Conservation (phyloP, 1,140 invertebrate species). For the Trissolcus basalis region DNA sequence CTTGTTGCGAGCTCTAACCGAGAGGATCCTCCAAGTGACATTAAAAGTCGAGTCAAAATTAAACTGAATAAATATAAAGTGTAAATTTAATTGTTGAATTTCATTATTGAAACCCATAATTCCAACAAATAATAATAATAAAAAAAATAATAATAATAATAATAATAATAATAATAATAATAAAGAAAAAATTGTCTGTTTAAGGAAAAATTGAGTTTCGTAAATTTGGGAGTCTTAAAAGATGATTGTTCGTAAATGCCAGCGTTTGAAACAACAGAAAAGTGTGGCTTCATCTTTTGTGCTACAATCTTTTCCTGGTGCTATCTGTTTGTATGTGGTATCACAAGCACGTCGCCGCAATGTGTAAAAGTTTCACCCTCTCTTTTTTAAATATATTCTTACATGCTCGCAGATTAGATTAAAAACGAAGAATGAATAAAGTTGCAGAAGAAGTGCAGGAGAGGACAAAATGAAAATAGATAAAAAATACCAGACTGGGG, state of each 20-base stretch:
- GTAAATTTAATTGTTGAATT: background rate
- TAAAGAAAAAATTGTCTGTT: no score
- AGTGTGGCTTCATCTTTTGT: constrained; percentile 33
- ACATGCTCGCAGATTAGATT: constrained; percentile 75
- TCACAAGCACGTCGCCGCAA: constrained; percentile 64
- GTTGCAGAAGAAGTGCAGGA: constrained; percentile 35
- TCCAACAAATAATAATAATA: no score
- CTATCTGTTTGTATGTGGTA: constrained; percentile 55
- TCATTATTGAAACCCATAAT: background rate
- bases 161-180: no score
- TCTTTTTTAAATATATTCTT: constrained; percentile 75
- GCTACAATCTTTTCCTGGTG: constrained; percentile 40
- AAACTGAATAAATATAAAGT: background rate
- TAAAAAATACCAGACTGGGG: no score
- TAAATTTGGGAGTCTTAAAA: no score
- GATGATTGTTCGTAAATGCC: no score
- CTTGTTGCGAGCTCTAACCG: no score
- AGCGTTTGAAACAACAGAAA: constrained; percentile 53
- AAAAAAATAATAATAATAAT: no score
- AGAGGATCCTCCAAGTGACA: no score
- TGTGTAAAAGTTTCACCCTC: constrained; percentile 66
- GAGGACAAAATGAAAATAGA: constrained; percentile 4
- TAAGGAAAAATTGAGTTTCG: no score
- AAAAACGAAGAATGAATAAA: constrained; percentile 73
- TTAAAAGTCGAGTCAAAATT: background rate